Evolutionary conservation across 2,888 invertebrate genomes (phyloP).

Genomic region (Agrochola circellaris): DNA sequence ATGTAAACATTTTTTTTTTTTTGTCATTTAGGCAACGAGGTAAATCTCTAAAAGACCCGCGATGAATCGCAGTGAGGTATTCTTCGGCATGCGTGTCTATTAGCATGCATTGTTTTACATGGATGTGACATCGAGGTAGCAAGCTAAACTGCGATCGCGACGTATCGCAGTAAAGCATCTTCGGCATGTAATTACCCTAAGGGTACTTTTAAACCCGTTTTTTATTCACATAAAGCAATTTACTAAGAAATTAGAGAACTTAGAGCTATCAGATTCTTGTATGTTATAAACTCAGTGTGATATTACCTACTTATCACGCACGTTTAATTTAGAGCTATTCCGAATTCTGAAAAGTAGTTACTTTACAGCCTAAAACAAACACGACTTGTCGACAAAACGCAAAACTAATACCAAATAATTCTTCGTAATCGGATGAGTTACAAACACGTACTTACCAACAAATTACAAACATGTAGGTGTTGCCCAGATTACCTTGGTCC

Average conservation of each 20-base stretch:
- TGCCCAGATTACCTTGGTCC: conserved; percentile 16
- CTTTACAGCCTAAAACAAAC: conserved; percentile 3
- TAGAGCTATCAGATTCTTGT: not conserved
- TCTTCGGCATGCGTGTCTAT: not conserved
- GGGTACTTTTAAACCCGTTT: no score
- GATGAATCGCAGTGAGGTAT: not conserved
- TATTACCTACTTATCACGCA: not conserved
- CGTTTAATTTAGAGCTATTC: not conserved
- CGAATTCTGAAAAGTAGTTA: not conserved
- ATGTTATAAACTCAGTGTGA: not conserved
- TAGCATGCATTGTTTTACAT: not conserved
- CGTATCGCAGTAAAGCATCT: not conserved
- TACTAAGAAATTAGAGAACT: not conserved
- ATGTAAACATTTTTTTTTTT: no score
- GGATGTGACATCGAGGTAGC: not conserved
- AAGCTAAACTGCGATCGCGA: not conserved
- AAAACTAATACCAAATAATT: conserved; percentile 26
- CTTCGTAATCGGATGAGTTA: conserved; percentile 20
- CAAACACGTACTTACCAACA: conserved; percentile 37
- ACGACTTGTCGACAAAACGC: conserved; percentile 18
- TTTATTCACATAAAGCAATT: no score
- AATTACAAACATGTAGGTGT: conserved; percentile 22
- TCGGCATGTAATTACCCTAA: not conserved
- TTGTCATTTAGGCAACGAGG: no score
- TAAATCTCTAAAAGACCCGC: not conserved